These are phyloP conservation scores for Sebastes steindachneri DNA, from an alignment of 2,797 vertebrate genomes.

Conservation along the genomic window DNA sequence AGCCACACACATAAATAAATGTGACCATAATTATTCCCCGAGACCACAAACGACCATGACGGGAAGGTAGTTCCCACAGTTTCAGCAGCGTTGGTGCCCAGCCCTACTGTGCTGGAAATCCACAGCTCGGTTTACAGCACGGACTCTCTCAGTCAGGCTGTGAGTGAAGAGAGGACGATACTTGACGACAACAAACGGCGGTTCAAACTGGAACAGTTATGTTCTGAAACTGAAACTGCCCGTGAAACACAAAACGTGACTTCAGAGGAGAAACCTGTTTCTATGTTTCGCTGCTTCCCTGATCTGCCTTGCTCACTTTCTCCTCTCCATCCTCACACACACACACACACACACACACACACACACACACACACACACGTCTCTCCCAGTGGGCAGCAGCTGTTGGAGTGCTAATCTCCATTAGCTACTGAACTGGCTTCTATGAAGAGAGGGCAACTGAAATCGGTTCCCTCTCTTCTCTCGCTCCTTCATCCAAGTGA, in stretches of 20 bases:
- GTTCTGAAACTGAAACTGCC: slow-evolving; percentile 57
- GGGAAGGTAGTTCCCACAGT: slow-evolving; percentile 80
- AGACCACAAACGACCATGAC: slow-evolving; percentile 74
- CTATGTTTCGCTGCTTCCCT: slow-evolving; percentile 9
- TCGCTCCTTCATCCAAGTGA: slow-evolving; percentile 38
- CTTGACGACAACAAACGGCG: slow-evolving; percentile 51
- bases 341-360: slow-evolving; percentile 4
- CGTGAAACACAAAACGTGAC: slow-evolving; percentile 51
- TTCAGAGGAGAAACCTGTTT: slow-evolving; percentile 49
- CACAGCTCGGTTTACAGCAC: slow-evolving; percentile 51
- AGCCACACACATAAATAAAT: slow-evolving; percentile 75
- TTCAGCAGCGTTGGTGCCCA: slow-evolving; percentile 62
- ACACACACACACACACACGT: slow-evolving; percentile 18
- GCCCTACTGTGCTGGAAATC: slow-evolving; percentile 65
- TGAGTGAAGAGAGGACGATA: slow-evolving; percentile 41
- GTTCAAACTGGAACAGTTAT: slow-evolving; percentile 38
- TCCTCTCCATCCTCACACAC: slow-evolving; percentile 20
- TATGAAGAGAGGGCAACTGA: slow-evolving; percentile 52
- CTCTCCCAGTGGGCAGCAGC: slow-evolving; percentile 78
- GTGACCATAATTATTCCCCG: slow-evolving; percentile 73
- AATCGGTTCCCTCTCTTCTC: slow-evolving; percentile 42
- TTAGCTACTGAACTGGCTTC: slow-evolving; percentile 81
- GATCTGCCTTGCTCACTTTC: slow-evolving; percentile 20
- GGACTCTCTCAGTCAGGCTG: not conserved
- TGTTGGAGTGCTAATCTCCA: slow-evolving; percentile 83